phyloP scores from a whole-genome alignment of 2,797 vertebrate genomes.

The Chromis chromis region DNA sequence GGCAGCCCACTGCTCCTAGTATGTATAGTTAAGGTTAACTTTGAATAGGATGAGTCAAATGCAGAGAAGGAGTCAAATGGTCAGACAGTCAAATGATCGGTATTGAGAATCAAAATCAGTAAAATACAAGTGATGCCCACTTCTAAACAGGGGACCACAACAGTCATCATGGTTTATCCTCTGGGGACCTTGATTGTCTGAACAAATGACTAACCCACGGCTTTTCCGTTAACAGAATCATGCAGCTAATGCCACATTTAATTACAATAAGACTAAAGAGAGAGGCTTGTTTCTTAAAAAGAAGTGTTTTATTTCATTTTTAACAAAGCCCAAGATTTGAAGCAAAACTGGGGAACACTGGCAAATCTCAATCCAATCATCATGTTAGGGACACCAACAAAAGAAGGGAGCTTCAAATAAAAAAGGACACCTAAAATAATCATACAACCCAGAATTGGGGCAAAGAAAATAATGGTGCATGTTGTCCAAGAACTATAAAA shows the following conservation, averaged over 20 bases:
- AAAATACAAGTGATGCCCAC: no score
- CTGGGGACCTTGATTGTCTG: no score
- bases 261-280: slow-evolving; percentile 18
- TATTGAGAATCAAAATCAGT: no score
- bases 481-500: slow-evolving; percentile 39
- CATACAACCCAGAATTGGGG: slow-evolving; percentile 58
- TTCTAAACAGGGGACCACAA: no score
- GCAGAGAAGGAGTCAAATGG: no score
- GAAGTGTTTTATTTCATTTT: slow-evolving; percentile 93
- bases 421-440: slow-evolving; percentile 57
- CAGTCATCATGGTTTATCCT: no score
- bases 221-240: no score
- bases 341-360: slow-evolving; percentile 92
- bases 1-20: no score
- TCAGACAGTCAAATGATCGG: no score
- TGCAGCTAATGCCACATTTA: background rate
- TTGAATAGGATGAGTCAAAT: no score
- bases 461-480: slow-evolving; percentile 64
- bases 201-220: no score
- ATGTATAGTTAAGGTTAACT: no score
- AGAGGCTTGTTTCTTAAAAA: slow-evolving; percentile 74
- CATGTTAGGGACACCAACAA: slow-evolving; percentile 72
- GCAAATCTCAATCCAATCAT: slow-evolving; percentile 85
- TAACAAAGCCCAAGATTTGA: slow-evolving; percentile 93
- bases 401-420: slow-evolving; percentile 58